Base-by-base conservation (phyloP, 1,140 invertebrate species). In the Aphis craccivora region DNA sequence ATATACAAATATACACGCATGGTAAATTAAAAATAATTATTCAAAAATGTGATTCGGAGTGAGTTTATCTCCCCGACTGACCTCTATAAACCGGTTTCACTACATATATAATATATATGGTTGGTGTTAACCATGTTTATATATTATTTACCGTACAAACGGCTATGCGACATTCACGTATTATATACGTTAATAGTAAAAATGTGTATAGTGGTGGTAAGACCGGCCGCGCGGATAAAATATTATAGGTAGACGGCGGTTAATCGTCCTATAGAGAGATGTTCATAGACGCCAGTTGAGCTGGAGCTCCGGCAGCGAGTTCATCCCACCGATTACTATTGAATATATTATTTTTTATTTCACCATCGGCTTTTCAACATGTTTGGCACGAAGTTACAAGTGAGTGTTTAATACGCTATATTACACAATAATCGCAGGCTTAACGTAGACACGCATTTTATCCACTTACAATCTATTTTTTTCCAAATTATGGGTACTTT, bases 11-110 rank as follows among this genome's bases (percentile, higher is more conserved):
- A 23, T 23, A 7, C 6, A 76, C n/a, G 30, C 1, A n/a, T 35
- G n/a, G 30, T n/a, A 76, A 76, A 76, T 76, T n/a, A n/a, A 76
- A 76, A 76, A 76, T 76, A 76, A 76, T 76, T 76, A 76, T 76
- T 76, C 60, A 76, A n/a, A 76, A 76, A 76, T n/a, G 60, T n/a
- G 60, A n/a, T 76, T 76, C 5, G 0, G 1, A 76, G n/a, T n/a
- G 60, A 76, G 60, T 76, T 76, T 76, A 76, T 76, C 60, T 76
- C 60, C 60, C 14, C 14, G 60, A n/a, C 18, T 76, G 60, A 76
- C 60, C 60, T 76, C 60, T 76, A 51, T 14, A 76, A 76, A 76
- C 60, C 60, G 60, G 60, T 76, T 76, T 76, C 60, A n/a, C 30
- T n/a, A 76, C 30, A 18, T 14, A 67, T n/a, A 67, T 14, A 67